Conservation (phyloP, 2,113 vertebrate species). For the Crotalus helleri region DNA sequence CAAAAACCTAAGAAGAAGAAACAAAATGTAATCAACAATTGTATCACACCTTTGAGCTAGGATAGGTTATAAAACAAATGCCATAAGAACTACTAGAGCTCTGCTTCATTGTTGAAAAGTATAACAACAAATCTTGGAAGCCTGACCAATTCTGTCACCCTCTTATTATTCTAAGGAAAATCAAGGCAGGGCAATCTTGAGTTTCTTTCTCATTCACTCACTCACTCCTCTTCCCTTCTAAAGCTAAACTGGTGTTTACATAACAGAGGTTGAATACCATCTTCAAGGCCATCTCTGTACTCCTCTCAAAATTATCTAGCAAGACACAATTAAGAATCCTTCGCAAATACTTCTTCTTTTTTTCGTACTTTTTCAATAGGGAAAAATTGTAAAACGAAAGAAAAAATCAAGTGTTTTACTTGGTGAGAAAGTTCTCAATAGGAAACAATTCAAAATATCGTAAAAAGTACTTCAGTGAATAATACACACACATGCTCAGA, state of each 20-base stretch:
- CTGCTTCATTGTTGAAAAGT: not conserved
- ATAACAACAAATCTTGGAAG: not conserved
- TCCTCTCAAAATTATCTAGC: not conserved
- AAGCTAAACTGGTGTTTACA: not conserved
- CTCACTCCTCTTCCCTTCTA: not conserved
- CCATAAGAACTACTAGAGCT: not conserved
- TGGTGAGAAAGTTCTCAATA: not conserved
- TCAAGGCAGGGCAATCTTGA: not conserved
- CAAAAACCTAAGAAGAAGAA: constrained; percentile 79
- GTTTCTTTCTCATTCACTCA: not conserved
- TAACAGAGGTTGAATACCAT: not conserved
- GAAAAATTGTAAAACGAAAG: not conserved
- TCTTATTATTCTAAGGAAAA: not conserved
- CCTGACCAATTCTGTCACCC: not conserved
- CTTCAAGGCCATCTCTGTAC: not conserved
- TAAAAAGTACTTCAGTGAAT: not conserved
- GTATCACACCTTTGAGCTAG: not conserved
- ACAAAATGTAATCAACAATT: constrained; percentile 9
- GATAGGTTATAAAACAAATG: not conserved
- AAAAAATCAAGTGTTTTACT: not conserved
- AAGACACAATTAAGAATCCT: not conserved
- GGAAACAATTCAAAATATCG: not conserved
- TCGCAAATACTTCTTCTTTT: not conserved
- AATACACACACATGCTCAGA: not conserved
- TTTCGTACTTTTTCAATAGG: not conserved